Evolutionary conservation across 2,888 invertebrate species (phyloP), one percentile per base, ranked within the genome.

Genomic region (Caenorhabditis imperialis): DNA sequence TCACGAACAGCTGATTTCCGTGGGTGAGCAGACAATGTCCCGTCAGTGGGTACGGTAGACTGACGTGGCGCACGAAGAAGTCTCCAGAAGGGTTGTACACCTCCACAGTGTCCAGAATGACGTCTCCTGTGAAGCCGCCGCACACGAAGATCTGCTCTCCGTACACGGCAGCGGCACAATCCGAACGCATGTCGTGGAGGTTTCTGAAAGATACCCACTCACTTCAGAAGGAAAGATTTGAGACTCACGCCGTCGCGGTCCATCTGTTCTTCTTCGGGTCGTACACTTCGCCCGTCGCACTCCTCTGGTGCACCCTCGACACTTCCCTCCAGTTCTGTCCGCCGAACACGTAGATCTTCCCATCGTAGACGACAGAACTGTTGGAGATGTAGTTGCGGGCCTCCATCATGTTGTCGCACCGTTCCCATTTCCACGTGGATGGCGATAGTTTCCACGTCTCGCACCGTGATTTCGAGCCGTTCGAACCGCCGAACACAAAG

Each of bases 291-390:
- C 62, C 74, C 40, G 57, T 69, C 1, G 35, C 38, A 42, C 67
- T 54, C 55, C 73, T 60, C 42, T 54, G 30, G 30, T 40, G 16
- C 35, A 23, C 35, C 16, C 71, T 33, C 16, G 42, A 27, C 4
- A 71, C 42, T 27, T 61, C 57, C 14, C 69, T 27, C 40, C 62
- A 63, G 30, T 74, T 51, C 53, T 74, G 74, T 25, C 74, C 74
- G 8, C 74, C 74, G 33, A 74, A 74, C n/a, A 74, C 74, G 44
- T 74, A 74, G n/a, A 74, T 74, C 27, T 69, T 74, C 5, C 55
- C 65, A 27, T 74, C 58, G 27, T 50, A 74, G 3, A 62, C 69
- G 3, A 74, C 74, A 0, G 57, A 69, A 53, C 67, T 74, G 37
- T 74, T 74, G n/a, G 69, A 54, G 20, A 74, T 74, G 33, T 62